Conservation (phyloP, 2,113 vertebrate species). For the Tor tambroides region DNA sequence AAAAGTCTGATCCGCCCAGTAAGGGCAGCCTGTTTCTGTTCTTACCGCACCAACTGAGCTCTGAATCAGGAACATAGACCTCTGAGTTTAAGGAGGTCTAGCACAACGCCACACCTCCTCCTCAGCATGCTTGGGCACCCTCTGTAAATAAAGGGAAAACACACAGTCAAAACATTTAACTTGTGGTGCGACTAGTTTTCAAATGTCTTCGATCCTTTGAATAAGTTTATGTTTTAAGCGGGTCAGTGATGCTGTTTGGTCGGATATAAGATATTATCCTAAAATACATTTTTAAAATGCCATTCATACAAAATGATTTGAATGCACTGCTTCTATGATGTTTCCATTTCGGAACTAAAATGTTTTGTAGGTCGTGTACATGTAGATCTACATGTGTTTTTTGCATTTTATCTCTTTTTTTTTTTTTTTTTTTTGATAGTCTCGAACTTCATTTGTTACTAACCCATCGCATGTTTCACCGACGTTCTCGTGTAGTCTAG, state of each 20-base stretch:
- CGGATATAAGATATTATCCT: neutral
- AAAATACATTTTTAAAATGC: neutral
- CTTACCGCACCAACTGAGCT: conserved; percentile 31
- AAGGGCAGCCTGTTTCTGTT: conserved; percentile 56
- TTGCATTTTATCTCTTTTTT: neutral
- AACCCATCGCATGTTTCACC: neutral
- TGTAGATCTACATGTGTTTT: neutral
- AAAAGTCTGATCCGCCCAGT: conserved; percentile 53
- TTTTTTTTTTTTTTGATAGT: neutral
- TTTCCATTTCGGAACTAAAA: neutral
- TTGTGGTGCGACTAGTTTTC: neutral
- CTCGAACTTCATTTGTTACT: neutral
- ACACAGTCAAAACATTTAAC: neutral
- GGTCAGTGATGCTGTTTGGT: neutral
- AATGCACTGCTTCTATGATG: neutral
- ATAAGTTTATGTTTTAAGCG: neutral
- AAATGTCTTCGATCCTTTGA: neutral
- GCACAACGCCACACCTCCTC: conserved; percentile 46
- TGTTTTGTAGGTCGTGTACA: neutral
- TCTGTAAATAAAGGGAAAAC: conserved; percentile 13
- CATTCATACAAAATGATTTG: neutral
- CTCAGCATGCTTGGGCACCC: conserved; percentile 31
- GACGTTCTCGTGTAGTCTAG: neutral
- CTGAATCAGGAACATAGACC: conserved; percentile 39
- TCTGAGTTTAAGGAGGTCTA: conserved; percentile 56